phyloP scores from a whole-genome alignment of 2,113 vertebrate genomes.

The Elephas maximus region DNA sequence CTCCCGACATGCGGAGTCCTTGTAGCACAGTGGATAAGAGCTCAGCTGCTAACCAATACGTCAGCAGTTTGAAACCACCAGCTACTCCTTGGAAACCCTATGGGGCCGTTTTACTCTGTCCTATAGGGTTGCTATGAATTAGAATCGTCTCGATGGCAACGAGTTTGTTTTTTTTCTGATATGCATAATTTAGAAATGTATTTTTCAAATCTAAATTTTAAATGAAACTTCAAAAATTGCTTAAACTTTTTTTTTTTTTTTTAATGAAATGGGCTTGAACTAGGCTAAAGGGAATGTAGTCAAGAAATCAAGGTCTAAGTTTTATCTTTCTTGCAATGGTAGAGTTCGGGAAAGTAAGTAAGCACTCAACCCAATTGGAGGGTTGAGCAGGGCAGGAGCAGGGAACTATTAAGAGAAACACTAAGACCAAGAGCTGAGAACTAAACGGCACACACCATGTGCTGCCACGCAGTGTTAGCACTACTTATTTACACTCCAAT shows the following conservation, averaged over 20 bases:
- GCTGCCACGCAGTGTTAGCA: not conserved
- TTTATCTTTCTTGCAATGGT: slow-evolving; percentile 11
- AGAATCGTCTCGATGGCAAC: too few species aligned
- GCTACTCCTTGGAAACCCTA: too few species aligned
- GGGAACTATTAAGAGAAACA: not conserved
- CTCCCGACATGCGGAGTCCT: not conserved
- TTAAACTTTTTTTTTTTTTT: not conserved
- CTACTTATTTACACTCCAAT: not conserved
- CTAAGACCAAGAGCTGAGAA: not conserved
- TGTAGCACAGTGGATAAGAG: too few species aligned
- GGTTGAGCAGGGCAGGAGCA: not conserved
- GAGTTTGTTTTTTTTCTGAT: not conserved
- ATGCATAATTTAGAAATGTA: not conserved
- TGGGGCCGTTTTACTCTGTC: too few species aligned
- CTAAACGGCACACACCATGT: not conserved
- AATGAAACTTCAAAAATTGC: not conserved
- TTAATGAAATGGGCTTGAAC: not conserved
- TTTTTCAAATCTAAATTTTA: slow-evolving; percentile 62
- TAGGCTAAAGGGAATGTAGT: slow-evolving; percentile 16
- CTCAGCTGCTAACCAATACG: too few species aligned
- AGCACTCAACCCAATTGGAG: not conserved
- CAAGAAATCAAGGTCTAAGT: slow-evolving; percentile 46
- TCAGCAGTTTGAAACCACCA: too few species aligned
- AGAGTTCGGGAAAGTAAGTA: not conserved
- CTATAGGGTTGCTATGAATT: too few species aligned